Evolutionary conservation across 2,797 vertebrate species (phyloP).

Genomic region (Sparus aurata): DNA sequence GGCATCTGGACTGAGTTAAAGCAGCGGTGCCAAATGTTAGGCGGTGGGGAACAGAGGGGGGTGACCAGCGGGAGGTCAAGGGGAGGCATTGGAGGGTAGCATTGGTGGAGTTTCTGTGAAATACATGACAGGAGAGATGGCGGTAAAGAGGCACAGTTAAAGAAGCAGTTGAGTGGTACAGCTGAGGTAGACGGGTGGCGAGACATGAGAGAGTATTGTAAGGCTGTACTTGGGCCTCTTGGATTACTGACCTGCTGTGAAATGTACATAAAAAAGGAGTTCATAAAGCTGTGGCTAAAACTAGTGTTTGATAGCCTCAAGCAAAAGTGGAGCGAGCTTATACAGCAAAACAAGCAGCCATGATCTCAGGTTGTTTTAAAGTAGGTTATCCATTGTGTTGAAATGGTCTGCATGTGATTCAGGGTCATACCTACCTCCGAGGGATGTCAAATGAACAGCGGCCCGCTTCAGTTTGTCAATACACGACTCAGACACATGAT

Average conservation of each 20-base stretch:
- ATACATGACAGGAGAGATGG: conserved; percentile 37
- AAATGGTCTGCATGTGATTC: conserved; percentile 17
- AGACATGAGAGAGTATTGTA: conserved; percentile 38
- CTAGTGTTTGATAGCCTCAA: conserved; percentile 54
- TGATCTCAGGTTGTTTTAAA: conserved; percentile 34
- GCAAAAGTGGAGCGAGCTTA: conserved; percentile 8
- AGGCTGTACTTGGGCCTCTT: conserved; percentile 41
- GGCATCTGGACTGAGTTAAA: conserved; percentile 82
- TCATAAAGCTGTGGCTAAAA: conserved; percentile 76
- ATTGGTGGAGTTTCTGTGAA: conserved; percentile 30
- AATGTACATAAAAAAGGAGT: conserved; percentile 73
- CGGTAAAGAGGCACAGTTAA: conserved; percentile 35
- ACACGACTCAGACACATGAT: conserved; percentile 59
- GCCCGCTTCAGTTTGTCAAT: conserved; percentile 63
- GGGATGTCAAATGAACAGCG: conserved; percentile 60
- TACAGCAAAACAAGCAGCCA: background rate
- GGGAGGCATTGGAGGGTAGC: conserved; percentile 29
- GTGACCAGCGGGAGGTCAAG: conserved; percentile 51
- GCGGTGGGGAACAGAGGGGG: conserved; percentile 53
- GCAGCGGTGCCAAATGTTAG: conserved; percentile 75
- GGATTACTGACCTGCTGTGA: conserved; percentile 72
- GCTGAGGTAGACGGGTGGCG: conserved; percentile 20
- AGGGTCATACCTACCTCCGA: conserved; percentile 68
- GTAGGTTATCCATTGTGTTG: conserved; percentile 7
- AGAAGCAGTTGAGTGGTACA: conserved; percentile 38